phyloP scores from a whole-genome alignment of 2,113 vertebrate species.

The Channa maculata region DNA sequence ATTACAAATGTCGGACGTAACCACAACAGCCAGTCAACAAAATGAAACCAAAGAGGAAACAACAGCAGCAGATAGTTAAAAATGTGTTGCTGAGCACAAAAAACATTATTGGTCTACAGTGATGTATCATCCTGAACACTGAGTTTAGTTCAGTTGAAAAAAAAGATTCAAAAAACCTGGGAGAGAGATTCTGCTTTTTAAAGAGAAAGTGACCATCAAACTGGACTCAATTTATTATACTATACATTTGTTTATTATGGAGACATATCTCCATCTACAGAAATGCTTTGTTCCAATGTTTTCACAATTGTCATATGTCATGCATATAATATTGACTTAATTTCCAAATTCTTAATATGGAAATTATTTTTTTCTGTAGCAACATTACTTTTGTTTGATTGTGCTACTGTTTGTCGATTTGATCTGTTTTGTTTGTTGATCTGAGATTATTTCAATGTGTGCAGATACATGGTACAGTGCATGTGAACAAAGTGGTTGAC shows the following conservation, averaged over 20 bases:
- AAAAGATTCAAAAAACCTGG: too few relatives aligned
- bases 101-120: background rate
- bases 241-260: background rate
- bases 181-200: background rate
- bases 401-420: background rate
- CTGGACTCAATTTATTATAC: background rate
- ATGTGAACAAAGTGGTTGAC: background rate
- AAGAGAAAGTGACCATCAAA: background rate
- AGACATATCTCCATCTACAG: background rate
- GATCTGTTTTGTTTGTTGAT: background rate
- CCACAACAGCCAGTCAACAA: background rate
- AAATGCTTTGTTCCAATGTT: background rate
- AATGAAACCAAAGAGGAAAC: slow-evolving; percentile 1
- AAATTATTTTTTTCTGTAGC: background rate
- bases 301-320: background rate
- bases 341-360: background rate
- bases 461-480: background rate
- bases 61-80: background rate
- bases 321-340: background rate
- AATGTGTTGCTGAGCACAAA: background rate
- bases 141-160: too few relatives aligned
- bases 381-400: background rate
- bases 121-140: background rate
- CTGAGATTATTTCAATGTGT: background rate
- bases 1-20: background rate